phyloP scores from a whole-genome alignment of 64 coral and sea anemone species.

The Porites lutea region DNA sequence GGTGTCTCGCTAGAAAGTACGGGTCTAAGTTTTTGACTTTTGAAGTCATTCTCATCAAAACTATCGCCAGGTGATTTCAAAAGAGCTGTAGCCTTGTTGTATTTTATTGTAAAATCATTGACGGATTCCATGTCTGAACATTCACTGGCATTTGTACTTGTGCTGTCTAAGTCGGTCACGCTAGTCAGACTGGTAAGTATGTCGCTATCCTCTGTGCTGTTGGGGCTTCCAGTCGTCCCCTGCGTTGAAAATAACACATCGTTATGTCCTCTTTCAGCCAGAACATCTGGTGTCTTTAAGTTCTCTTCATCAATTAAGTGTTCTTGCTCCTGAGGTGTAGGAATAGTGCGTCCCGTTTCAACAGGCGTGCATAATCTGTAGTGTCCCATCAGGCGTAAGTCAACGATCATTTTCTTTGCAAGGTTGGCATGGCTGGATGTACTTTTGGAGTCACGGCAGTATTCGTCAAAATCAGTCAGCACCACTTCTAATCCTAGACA shows the following conservation, averaged over 20 bases:
- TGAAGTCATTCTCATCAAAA: not conserved
- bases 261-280: not conserved
- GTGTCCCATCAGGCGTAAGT: not conserved
- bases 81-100: not conserved
- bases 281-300: not conserved
- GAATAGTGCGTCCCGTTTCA: not conserved
- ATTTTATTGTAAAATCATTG: not conserved
- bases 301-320: not conserved
- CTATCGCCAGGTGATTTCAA: not conserved
- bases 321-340: not conserved
- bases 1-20: not conserved
- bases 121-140: not conserved
- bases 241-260: not conserved
- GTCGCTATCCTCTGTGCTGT: conserved; percentile 49
- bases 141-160: not conserved
- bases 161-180: conserved; percentile 19
- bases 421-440: conserved; percentile 31
- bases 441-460: conserved; percentile 47
- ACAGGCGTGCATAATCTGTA: not conserved
- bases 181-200: conserved; percentile 27
- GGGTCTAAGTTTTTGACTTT: not conserved
- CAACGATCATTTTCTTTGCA: conserved; percentile 37
- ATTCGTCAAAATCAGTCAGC: conserved; percentile 50
- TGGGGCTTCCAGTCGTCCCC: conserved; percentile 12
- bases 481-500: conserved; percentile 43